Base-by-base conservation (phyloP, 2,888 invertebrate genomes). In the Phalera bucephala region DNA sequence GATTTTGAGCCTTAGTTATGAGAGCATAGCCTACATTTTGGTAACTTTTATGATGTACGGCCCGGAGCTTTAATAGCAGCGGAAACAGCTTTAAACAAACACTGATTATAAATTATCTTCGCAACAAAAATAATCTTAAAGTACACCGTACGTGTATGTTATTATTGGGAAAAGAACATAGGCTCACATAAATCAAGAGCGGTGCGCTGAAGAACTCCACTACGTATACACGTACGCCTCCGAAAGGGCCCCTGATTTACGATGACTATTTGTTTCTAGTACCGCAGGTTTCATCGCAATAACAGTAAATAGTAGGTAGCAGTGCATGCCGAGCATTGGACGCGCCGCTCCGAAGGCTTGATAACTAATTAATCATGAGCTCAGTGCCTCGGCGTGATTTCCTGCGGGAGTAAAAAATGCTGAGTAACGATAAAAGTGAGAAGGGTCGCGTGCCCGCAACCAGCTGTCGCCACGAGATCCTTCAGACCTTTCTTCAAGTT, bases 311-410 rank as follows among this genome's bases (percentile, higher is more conserved):
- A 41, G 45, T 51, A 44, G 49, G 41, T 52, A 13, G 7, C 43
- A 48, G 52, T 48, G 45, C 51, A 36, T 37, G 47, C 35, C n/a
- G 43, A 38, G 48, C 36, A 20, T 22, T 1, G 13, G 11, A 48
- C 34, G 21, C 31, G 15, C 41, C 33, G 22, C 29, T 34, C 31
- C 40, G 23, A 30, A 40, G 45, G 61, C 69, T 61, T 69, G 65
- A 69, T 72, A 68, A 60, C 76, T 81, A 83, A 84, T 84, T 83
- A 85, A 84, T 84, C 82, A 81, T 73, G 67, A 75, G 64, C 76
- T 67, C 52, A 57, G 70, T 59, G 50, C 7, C 64, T 64, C 67
- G 56, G 50, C 56, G 71, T 76, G 77, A 82, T 83, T 83, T 80
- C 75, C 79, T 72, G 60, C 48, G 72, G 64, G 67, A 75, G 71